Evolutionary conservation across 1,140 invertebrate genomes (phyloP), one percentile per base, ranked within the genome.

Genomic region (Papilio helenus): DNA sequence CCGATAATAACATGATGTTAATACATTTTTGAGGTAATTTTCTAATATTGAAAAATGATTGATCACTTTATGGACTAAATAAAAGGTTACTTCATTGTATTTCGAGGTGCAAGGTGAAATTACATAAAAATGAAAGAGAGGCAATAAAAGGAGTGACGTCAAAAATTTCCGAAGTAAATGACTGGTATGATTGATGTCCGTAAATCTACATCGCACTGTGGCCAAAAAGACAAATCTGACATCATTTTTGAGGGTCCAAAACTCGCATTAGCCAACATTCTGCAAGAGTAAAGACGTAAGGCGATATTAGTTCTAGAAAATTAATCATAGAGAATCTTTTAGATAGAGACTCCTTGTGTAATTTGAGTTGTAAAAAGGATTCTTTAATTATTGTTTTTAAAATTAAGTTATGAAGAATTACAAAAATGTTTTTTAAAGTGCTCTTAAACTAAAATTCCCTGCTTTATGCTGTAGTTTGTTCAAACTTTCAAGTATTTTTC

Each of bases 131-230:
- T 91, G 86, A 86, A 86, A 84, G 88, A 85, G n/a, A 89, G 85
- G 88, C 87, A 89, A 91, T 91, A 89, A 90, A 87, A 88, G 86
- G 85, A 88, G 86, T 88, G 87, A 90, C 87, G 90, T 90, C 85
- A 82, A 90, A 65, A 88, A 91, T 90, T 93, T 92, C 89, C 78
- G 86, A 90, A 83, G 90, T 88, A 92, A 94, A 91, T 89, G 92
- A 92, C 87, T 88, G 86, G 86, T 88, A 89, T 93, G 92, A 94
- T 94, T 93, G 92, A 94, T 94, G 92, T 87, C 83, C 86, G 81
- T 87, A 87, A 88, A 91, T 89, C 89, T 92, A 91, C 83, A 85
- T 83, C 86, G 81, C 80, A 82, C 83, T 86, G 82, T 85, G 87
- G 86, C 85, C 85, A 90, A 91, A 89, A 89, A 83, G 85, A 89